These are phyloP conservation scores for Synergus itoensis DNA, from an alignment of 2,888 invertebrate species.

Conservation along the genomic window DNA sequence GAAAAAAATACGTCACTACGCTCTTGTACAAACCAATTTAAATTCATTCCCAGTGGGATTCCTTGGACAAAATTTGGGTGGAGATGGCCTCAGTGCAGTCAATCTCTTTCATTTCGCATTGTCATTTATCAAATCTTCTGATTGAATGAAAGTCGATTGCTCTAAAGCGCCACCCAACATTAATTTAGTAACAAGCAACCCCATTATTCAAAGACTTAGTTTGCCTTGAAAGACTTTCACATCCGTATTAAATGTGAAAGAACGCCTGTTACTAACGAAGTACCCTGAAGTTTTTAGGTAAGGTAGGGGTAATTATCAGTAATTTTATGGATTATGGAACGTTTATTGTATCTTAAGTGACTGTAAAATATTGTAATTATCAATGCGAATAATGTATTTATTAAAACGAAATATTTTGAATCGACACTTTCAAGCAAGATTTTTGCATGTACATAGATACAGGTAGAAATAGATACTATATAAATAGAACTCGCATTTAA, in stretches of 20 bases:
- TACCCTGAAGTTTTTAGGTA: background rate
- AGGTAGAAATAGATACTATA: slow-evolving; percentile 10
- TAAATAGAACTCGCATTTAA: slow-evolving; percentile 12
- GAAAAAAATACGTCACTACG: slow-evolving; percentile 99
- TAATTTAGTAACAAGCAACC: slow-evolving; percentile 17
- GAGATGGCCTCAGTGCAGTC: background rate
- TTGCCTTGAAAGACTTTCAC: slow-evolving; percentile 33
- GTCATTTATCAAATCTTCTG: background rate
- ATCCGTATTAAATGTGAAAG: slow-evolving; percentile 9
- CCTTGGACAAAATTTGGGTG: background rate
- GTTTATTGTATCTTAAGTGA: slow-evolving; percentile 54
- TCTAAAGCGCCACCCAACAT: background rate
- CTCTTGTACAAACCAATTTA: slow-evolving; percentile 98
- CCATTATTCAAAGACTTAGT: background rate
- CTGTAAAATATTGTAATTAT: slow-evolving; percentile 67
- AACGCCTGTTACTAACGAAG: slow-evolving; percentile 17
- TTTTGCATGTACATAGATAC: slow-evolving; percentile 27
- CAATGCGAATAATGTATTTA: slow-evolving; percentile 59
- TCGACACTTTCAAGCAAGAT: slow-evolving; percentile 18
- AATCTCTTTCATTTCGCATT: slow-evolving; percentile 11
- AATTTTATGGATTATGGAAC: slow-evolving; percentile 21
- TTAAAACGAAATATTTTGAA: slow-evolving; percentile 53
- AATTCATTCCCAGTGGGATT: slow-evolving; percentile 64
- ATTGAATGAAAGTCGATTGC: background rate
- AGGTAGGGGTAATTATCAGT: slow-evolving; percentile 5